Base-by-base conservation (phyloP, 2,888 invertebrate species). In the Leptinotarsa juncta region DNA sequence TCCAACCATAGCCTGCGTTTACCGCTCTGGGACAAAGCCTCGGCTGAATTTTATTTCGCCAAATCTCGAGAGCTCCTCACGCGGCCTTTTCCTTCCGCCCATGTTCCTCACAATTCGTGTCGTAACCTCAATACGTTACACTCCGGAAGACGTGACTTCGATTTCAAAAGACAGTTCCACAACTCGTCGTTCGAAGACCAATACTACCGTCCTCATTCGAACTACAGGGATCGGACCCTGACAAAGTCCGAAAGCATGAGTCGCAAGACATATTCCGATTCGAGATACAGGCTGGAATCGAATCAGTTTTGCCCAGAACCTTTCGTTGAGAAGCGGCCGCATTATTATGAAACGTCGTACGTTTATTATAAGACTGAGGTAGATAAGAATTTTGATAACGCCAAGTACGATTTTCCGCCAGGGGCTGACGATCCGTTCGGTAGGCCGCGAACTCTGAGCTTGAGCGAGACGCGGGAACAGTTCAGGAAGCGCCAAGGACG, bases 1-100 rank as follows among this genome's bases (percentile, higher is more conserved):
- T 87, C 89, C 69, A 86, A 86, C 66, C 85, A 81, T 65, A 85
- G 84, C 73, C 86, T 91, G 72, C 89, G 92, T 77, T 88, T 93
- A 66, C 93, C 93, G 2, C 87, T 93, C 18, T 93, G 93, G 90
- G 93, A 93, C 85, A 92, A 92, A 85, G 92, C 93, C n/a, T 92
- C 92, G 15, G 93, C 93, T 0, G 93, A 93, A 85, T 93, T 93
- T 84, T 93, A 92, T 84, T 93, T 94, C 83, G 93, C 93, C 53
- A 93, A 93, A 82, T 93, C 93, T 0, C 91, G 93, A 5, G 93
- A 93, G 84, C 87, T 94, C 16, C 87, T 93, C 3, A 91, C 92
- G 53, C 91, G 92, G 68, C 92, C 93, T 1, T 88, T 89, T 80
- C 86, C 87, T 49, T 81, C 84, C 49, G 82, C 84, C 7, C 82